Conservation (phyloP, 1,140 invertebrate genomes). For the Dendroctonus valens region DNA sequence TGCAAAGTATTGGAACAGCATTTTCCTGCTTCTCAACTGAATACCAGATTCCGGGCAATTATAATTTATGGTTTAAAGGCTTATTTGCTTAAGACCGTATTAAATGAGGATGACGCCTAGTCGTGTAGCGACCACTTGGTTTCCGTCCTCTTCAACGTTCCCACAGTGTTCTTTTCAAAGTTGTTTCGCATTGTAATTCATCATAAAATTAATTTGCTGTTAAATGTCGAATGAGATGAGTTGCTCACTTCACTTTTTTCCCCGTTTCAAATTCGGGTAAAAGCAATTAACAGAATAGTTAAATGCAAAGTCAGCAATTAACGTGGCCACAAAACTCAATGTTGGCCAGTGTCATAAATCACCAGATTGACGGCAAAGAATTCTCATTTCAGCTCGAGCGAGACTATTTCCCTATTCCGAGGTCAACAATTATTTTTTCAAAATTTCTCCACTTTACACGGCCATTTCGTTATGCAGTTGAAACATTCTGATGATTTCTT, state of each 20-base stretch:
- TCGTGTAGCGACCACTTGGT: background rate
- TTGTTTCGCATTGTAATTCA: too few species aligned
- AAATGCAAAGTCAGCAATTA: conserved; percentile 27
- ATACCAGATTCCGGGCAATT: background rate
- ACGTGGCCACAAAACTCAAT: conserved; percentile 26
- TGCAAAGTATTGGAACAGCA: background rate
- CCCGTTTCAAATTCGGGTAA: conserved; percentile 18
- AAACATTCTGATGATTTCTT: too few species aligned
- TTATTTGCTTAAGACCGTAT: background rate
- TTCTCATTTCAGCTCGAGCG: conserved; percentile 4
- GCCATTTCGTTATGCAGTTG: background rate
- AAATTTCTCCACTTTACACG: too few species aligned
- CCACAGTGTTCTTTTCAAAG: background rate
- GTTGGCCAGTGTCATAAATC: conserved; percentile 31
- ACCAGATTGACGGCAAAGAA: conserved; percentile 30
- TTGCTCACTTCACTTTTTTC: conserved; percentile 2
- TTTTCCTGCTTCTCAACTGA: conserved; percentile 1
- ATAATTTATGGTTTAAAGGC: background rate
- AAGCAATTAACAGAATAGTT: conserved; percentile 33
- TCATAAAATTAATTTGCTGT: too few species aligned
- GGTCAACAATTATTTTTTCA: too few species aligned
- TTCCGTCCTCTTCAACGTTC: background rate
- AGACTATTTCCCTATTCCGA: conserved; percentile 6
- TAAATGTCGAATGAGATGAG: background rate
- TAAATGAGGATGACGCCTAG: background rate